These are phyloP conservation scores for Gymnogyps californianus DNA, from an alignment of 2,113 vertebrate species.

Conservation along the genomic window DNA sequence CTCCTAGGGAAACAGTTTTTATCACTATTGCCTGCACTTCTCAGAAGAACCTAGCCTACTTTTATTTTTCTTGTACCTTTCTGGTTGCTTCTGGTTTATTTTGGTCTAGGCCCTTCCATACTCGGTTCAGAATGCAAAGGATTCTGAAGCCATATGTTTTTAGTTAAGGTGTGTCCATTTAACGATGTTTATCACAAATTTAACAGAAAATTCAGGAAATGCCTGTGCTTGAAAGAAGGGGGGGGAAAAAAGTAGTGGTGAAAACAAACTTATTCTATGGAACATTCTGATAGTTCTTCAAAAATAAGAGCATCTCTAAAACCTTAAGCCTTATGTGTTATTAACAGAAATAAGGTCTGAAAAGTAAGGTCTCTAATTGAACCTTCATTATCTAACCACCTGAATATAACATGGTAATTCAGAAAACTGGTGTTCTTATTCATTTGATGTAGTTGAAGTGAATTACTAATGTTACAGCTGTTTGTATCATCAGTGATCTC, in stretches of 20 bases:
- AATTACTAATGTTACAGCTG: background rate
- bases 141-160: background rate
- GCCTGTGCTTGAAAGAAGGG: background rate
- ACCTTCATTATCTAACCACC: background rate
- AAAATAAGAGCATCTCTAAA: background rate
- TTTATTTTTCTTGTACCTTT: background rate
- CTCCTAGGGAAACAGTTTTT: background rate
- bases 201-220: background rate
- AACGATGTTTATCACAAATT: rapidly evolving
- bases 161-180: background rate
- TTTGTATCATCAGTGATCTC: background rate
- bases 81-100: background rate
- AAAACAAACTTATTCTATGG: background rate
- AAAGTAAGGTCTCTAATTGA: background rate
- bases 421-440: background rate
- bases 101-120: background rate
- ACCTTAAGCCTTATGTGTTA: background rate
- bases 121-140: background rate
- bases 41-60: background rate
- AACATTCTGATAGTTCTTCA: background rate
- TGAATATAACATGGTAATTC: background rate
- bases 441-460: background rate
- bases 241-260: too few relatives aligned
- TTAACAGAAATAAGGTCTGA: background rate
- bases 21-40: background rate